Evolutionary conservation across 2,797 vertebrate genomes (phyloP), one percentile per base, ranked within the genome.

Genomic region (Malurus splendens): DNA sequence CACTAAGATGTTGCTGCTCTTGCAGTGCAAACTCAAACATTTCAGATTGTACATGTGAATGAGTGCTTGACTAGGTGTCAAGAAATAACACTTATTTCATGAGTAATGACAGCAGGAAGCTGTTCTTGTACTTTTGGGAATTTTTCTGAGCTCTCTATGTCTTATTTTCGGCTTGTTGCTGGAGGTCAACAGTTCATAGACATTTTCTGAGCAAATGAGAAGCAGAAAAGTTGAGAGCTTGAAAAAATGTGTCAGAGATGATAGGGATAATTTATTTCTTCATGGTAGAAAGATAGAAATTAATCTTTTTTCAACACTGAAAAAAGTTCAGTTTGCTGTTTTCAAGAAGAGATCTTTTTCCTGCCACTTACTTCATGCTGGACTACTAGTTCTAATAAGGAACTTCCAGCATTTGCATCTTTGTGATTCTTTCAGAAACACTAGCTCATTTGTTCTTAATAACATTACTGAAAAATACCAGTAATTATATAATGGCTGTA

Each of bases 401-500:
- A 97, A 96, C 89, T 97, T 96, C 81, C 70, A 94, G 90, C 96
- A 96, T 97, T 97, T 97, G 93, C 92, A 95, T 96, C 91, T 96
- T 97, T 90, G 86, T 94, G 92, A 94, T 96, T 96, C 96, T 97
- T 96, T 96, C 90, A 90, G 84, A 97, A 96, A 94, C 85, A 94
- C 94, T 96, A 89, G 65, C 45, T 86, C 87, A 94, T 97, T 97
- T 97, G 91, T 96, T 96, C 85, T 93, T 97, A 96, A 96, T 97
- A 97, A 96, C 82, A 75, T 96, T 94, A 90, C 73, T 94, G 95
- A 96, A 97, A 97, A 98, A 96, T 96, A 96, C 95, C 94, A 97
- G 95, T 96, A 97, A 98, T 97, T 98, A 97, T 96, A 96, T 97
- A 97, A 97, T 97, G 95, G 91, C 93, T 88, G 90, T 68, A 96